Evolutionary conservation across 2,797 vertebrate genomes (phyloP).

Genomic region (Neosilurus mollespiculum): DNA sequence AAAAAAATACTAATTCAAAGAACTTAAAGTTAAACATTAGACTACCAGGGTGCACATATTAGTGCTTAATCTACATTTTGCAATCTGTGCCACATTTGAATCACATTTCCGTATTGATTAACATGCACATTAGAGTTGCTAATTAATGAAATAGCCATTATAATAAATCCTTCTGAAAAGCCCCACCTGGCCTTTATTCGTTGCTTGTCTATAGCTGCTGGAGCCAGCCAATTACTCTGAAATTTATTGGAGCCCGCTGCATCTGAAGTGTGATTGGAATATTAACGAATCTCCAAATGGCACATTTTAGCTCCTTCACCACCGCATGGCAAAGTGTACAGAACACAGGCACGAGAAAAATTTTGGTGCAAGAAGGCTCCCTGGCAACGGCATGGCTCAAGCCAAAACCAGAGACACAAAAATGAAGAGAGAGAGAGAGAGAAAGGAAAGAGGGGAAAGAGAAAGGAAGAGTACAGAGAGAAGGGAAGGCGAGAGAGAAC

Average conservation of each 20-base stretch:
- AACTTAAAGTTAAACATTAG: conserved; percentile 46
- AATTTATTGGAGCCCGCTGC: conserved; percentile 76
- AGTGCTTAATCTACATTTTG: conserved; percentile 47
- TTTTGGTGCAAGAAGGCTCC: conserved; percentile 61
- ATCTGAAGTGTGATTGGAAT: conserved; percentile 80
- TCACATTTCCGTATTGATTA: conserved; percentile 59
- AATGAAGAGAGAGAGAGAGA: conserved; percentile 48
- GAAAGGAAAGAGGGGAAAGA: neutral
- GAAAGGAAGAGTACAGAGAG: conserved; percentile 38
- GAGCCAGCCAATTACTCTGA: conserved; percentile 79
- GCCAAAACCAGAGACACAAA: conserved; percentile 51
- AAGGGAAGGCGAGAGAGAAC: neutral
- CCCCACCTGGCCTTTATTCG: conserved; percentile 63
- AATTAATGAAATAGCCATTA: conserved; percentile 76
- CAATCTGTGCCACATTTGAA: conserved; percentile 56
- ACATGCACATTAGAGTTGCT: conserved; percentile 69
- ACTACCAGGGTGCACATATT: conserved; percentile 27
- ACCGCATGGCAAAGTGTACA: conserved; percentile 59
- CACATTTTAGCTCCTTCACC: conserved; percentile 68
- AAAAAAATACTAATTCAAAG: conserved; percentile 17
- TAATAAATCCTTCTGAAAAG: conserved; percentile 63
- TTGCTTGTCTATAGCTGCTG: conserved; percentile 66
- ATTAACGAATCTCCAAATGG: conserved; percentile 75
- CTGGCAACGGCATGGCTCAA: conserved; percentile 45
- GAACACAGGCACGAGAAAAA: conserved; percentile 48